phyloP scores from a whole-genome alignment of 64 coral and sea anemone species.

The Montipora capricornis region DNA sequence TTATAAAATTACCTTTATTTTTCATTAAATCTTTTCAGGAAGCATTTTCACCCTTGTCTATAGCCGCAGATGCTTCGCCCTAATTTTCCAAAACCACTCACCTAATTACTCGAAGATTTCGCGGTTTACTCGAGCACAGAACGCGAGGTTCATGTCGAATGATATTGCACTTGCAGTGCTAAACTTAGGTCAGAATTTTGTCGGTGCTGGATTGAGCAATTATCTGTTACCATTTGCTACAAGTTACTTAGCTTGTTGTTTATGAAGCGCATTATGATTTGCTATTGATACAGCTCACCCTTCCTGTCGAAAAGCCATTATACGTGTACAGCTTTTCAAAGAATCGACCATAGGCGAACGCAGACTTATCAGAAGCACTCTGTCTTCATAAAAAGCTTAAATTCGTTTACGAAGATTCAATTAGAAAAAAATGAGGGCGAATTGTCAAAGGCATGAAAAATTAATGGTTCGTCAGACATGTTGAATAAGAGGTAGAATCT shows the following conservation, averaged over 20 bases:
- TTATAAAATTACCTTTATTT: slow-evolving; percentile 86
- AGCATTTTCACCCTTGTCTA: slow-evolving; percentile 58
- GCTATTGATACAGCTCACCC: slow-evolving; percentile 76
- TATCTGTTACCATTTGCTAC: slow-evolving; percentile 71
- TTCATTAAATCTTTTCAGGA: slow-evolving; percentile 52
- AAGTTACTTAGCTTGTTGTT: slow-evolving; percentile 56
- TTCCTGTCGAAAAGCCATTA: slow-evolving; percentile 72
- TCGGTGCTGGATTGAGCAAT: slow-evolving; percentile 55
- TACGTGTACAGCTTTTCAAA: slow-evolving; percentile 55
- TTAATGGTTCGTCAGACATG: slow-evolving; percentile 88
- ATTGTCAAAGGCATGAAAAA: slow-evolving; percentile 92
- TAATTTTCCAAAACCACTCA: slow-evolving; percentile 64
- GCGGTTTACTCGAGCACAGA: slow-evolving; percentile 46
- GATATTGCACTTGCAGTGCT: slow-evolving; percentile 24
- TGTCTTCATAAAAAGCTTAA: slow-evolving; percentile 85
- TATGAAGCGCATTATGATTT: slow-evolving; percentile 60
- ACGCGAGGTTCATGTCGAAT: neutral
- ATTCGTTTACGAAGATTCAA: slow-evolving; percentile 83
- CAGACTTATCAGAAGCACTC: slow-evolving; percentile 73
- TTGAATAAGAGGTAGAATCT: slow-evolving; percentile 78
- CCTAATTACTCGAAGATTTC: slow-evolving; percentile 67
- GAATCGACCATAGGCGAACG: slow-evolving; percentile 62
- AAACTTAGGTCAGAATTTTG: slow-evolving; percentile 30
- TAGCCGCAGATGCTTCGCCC: slow-evolving; percentile 65
- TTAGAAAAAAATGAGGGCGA: slow-evolving; percentile 86